These are phyloP conservation scores for Tenthredo notha DNA, from an alignment of 2,888 invertebrate species.

Conservation along the genomic window DNA sequence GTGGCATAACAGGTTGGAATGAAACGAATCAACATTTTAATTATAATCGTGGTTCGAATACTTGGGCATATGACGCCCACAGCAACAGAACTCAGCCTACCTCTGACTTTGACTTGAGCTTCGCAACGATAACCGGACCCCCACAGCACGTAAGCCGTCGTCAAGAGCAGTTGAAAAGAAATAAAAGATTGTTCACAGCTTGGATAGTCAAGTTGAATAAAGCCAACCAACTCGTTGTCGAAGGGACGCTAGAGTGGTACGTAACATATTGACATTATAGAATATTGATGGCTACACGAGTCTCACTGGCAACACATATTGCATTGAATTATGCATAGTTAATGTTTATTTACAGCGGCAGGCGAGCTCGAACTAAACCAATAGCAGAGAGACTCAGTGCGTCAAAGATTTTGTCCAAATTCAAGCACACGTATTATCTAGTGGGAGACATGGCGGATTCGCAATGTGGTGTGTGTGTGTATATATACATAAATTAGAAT, in stretches of 20 bases:
- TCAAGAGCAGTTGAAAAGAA: background rate
- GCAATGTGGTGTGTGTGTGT: constrained; percentile 62
- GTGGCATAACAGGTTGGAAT: background rate
- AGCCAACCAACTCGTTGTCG: constrained; percentile 67
- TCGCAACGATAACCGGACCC: background rate
- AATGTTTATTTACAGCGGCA: constrained; percentile 62
- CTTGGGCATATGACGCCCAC: background rate
- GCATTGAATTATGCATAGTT: background rate
- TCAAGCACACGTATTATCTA: constrained; percentile 67
- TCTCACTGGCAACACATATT: background rate
- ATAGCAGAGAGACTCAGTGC: constrained; percentile 65
- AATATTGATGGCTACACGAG: background rate
- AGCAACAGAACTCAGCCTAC: background rate
- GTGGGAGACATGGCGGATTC: constrained; percentile 69
- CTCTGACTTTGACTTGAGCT: background rate
- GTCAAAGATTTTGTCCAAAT: constrained; percentile 66
- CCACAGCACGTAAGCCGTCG: background rate
- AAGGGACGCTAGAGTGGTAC: constrained; percentile 69
- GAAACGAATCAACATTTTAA: background rate
- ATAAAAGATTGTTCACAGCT: constrained; percentile 6
- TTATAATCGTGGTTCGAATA: background rate
- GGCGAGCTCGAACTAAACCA: constrained; percentile 69
- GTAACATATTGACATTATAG: background rate
- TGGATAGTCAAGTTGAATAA: constrained; percentile 71
- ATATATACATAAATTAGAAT: background rate